phyloP scores from a whole-genome alignment of 1,140 invertebrate species.

The Oncopodura yosiiana region DNA sequence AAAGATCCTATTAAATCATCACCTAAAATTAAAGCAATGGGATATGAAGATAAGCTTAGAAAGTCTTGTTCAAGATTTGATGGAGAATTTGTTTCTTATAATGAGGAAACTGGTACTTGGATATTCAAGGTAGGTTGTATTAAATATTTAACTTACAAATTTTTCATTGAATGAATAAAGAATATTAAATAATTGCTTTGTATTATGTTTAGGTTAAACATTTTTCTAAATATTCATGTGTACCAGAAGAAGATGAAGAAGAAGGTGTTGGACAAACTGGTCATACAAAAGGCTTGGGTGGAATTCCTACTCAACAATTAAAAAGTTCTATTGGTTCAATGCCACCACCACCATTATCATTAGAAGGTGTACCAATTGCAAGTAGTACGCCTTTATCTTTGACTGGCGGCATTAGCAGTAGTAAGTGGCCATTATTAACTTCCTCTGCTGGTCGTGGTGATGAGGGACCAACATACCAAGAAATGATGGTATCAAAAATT shows the following conservation, averaged over 20 bases:
- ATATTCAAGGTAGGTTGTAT: constrained; percentile 63
- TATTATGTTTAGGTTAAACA: constrained; percentile 64
- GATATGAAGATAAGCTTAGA: constrained; percentile 78
- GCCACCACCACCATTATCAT: neutral
- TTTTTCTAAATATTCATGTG: constrained; percentile 90
- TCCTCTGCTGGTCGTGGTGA: neutral
- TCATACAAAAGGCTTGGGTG: constrained; percentile 24
- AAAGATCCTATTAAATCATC: constrained; percentile 71
- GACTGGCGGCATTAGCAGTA: neutral
- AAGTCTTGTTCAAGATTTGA: constrained; percentile 73
- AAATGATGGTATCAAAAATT: neutral
- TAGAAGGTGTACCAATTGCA: neutral
- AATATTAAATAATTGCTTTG: neutral
- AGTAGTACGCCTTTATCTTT: neutral
- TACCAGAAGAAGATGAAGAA: constrained; percentile 76
- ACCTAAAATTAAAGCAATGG: constrained; percentile 62
- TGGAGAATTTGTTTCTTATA: constrained; percentile 88
- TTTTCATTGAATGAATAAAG: neutral
- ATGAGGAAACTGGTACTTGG: constrained; percentile 86
- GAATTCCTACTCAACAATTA: constrained; percentile 6
- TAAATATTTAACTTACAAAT: neutral
- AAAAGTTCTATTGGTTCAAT: neutral
- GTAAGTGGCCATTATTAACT: too few relatives aligned
- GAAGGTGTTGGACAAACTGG: constrained; percentile 32
- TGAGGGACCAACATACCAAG: neutral